These are phyloP conservation scores for Pteronotus mesoamericanus DNA, from an alignment of 2,797 vertebrate genomes.

Conservation along the genomic window DNA sequence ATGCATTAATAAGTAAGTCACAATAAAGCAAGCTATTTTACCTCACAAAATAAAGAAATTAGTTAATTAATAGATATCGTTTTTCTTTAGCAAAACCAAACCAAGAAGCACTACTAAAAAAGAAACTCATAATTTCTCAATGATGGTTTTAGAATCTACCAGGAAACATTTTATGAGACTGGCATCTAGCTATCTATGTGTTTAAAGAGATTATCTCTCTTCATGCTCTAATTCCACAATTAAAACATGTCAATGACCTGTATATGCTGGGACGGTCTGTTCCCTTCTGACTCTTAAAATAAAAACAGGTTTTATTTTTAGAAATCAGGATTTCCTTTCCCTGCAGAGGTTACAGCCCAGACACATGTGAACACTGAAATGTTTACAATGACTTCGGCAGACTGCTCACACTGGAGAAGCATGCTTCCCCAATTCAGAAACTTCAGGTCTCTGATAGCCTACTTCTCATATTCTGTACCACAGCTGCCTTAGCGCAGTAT, in stretches of 20 bases:
- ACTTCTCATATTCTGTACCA: background rate
- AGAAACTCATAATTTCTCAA: background rate
- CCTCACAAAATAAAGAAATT: background rate
- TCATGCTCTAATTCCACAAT: conserved; percentile 31
- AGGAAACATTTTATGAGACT: background rate
- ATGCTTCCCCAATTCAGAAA: background rate
- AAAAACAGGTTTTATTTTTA: conserved; percentile 77
- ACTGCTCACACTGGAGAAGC: background rate
- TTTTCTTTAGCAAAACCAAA: background rate
- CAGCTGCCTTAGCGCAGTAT: background rate
- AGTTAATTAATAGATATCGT: background rate
- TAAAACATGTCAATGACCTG: conserved; percentile 51
- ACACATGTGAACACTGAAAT: conserved; percentile 53
- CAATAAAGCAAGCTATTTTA: background rate
- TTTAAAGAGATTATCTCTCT: background rate
- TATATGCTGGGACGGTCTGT: conserved; percentile 49
- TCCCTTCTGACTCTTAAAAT: conserved; percentile 75
- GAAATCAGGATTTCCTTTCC: conserved; percentile 78
- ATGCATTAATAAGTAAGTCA: background rate
- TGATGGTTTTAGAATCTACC: background rate
- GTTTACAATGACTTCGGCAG: conserved; percentile 38
- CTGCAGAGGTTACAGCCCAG: conserved; percentile 44
- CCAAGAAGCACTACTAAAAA: background rate
- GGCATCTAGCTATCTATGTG: background rate
- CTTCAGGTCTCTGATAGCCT: background rate